phyloP scores from a whole-genome alignment of 2,888 invertebrate species.

The Cosmia trapezina region DNA sequence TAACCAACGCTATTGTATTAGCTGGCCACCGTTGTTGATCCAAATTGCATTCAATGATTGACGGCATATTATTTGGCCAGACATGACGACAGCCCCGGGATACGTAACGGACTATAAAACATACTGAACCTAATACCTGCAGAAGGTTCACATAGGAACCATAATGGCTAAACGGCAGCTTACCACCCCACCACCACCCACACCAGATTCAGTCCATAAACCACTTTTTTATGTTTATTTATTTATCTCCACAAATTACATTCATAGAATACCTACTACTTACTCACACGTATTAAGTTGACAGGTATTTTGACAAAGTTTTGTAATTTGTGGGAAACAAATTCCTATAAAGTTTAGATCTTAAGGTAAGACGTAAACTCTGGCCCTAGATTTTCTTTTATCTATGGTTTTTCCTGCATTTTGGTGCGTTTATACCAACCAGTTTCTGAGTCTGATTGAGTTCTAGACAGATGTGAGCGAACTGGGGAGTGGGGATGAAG shows the following conservation, averaged over 20 bases:
- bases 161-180: too few relatives aligned
- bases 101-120: conserved; percentile 7
- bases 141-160: conserved; percentile 19
- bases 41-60: conserved; percentile 47
- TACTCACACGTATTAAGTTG: too few relatives aligned
- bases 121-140: background rate
- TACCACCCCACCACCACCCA: background rate
- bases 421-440: background rate
- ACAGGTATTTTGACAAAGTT: too few relatives aligned
- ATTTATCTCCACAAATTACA: too few relatives aligned
- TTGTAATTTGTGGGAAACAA: background rate
- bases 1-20: conserved; percentile 7
- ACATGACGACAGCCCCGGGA: conserved; percentile 10
- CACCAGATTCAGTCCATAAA: background rate
- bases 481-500: background rate
- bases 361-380: conserved; percentile 29
- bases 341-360: conserved; percentile 7
- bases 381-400: conserved; percentile 1
- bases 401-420: background rate
- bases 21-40: conserved; percentile 24
- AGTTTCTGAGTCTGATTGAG: too few relatives aligned
- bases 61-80: conserved; percentile 46
- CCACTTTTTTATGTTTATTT: too few relatives aligned
- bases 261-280: too few relatives aligned
- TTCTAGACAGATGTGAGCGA: background rate